These are phyloP conservation scores for rabbit (Oryctolagus cuniculus) DNA, from an alignment of 2,113 vertebrate species.

Conservation along the genomic window DNA sequence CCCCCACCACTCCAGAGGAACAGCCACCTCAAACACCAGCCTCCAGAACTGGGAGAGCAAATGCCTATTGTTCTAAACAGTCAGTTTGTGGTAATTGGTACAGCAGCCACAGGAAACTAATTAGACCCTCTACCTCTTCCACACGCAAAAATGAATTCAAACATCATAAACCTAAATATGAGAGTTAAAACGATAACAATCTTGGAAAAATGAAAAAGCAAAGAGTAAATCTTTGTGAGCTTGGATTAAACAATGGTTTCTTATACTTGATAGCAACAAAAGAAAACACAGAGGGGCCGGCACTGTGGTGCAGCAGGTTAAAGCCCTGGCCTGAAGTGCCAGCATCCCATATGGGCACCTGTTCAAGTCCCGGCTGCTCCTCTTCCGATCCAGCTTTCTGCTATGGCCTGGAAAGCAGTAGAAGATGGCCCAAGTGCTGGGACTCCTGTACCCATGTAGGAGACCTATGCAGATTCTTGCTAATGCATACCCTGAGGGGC, in stretches of 20 bases:
- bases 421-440: no score
- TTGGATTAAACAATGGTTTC: background rate
- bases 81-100: background rate
- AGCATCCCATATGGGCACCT: no score
- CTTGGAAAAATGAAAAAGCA: background rate
- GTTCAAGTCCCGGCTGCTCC: no score
- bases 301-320: no score
- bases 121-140: background rate
- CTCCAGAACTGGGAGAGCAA: background rate
- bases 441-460: no score
- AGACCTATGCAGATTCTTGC: no score
- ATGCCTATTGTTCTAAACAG: background rate
- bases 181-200: background rate
- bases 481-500: no score
- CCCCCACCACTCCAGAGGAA: background rate
- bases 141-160: background rate
- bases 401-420: no score
- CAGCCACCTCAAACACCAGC: background rate
- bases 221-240: background rate
- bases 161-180: background rate
- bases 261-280: background rate
- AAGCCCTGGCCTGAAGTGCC: no score
- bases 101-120: background rate
- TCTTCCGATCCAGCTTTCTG: no score
- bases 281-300: background rate